Base-by-base conservation (phyloP, 1,140 invertebrate genomes). In the Apis dorsata region DNA sequence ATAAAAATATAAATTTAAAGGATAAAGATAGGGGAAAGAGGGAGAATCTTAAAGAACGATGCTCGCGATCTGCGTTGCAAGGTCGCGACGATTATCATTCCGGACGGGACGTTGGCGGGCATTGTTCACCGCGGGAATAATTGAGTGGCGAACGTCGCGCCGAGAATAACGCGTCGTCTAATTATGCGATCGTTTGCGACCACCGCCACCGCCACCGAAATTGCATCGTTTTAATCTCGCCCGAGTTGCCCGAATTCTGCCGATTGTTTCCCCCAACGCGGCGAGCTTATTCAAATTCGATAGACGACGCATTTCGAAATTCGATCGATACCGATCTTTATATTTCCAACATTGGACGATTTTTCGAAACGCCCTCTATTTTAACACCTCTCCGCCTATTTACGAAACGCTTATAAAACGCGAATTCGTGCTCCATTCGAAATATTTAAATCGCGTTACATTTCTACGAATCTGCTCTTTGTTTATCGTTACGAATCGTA, bases 221-320 rank as follows among this genome's bases (percentile, higher is more conserved):
- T 63, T 49, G 75, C 76, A 65, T 49, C 68, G 76, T 79, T 83
- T 83, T 79, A 79, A 83, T 83, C 66, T 83, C 66, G 21, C 60
- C 75, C n/a, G 68, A 51, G 49, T 76, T 69, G 81, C 44, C 75
- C 28, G 60, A 60, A 83, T 83, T 83, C 75, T 65, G 51, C 66
- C 28, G 63, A 83, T 83, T 57, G 68, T 71, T 79, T 70, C 44
- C 15, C 57, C 60, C 49, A 28, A 53, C 21, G 24, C 51, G 28
- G 11, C 44, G 60, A 17, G n/a, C 21, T 19, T 13, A 57, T 62
- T 49, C 24, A 24, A 34, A 59, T 9, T 11, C 71, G 51, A 55
- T 60, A 28, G 19, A 15, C 71, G 1, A 28, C n/a, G 1, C 11
- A 59, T 74, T 28, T 24, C 71, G 28, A 28, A 55, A 75, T 28